A percentile compares a stretch with the other conserved stretches of the same genome.
phyloP scores from a whole-genome alignment of 2,888 invertebrate species.

The Nipponacmea schrenckii region DNA sequence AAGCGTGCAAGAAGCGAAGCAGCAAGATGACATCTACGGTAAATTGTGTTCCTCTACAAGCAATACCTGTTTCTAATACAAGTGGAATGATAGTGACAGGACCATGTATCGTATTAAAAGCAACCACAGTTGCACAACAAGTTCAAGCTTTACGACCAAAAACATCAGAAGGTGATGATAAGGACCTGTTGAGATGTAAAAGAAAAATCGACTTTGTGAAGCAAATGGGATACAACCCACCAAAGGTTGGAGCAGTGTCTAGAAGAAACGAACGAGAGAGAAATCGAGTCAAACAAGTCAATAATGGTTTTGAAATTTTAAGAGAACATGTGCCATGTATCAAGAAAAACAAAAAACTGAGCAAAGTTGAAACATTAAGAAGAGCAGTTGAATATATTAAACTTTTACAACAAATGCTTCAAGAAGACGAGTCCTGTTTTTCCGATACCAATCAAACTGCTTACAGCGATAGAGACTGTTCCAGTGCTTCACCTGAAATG shows the following conservation, averaged over 20 bases:
- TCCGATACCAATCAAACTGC: neutral
- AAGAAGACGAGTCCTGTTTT: neutral
- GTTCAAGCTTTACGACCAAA: conserved; percentile 46
- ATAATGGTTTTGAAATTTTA: conserved; percentile 62
- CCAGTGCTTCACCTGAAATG: neutral
- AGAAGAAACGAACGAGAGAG: conserved; percentile 92
- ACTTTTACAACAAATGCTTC: conserved; percentile 41
- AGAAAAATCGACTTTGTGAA: conserved; percentile 54
- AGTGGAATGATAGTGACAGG: conserved; percentile 41
- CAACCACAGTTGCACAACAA: conserved; percentile 57
- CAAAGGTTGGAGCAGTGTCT: conserved; percentile 79
- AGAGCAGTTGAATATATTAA: conserved; percentile 64
- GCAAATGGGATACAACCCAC: conserved; percentile 52
- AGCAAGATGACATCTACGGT: neutral
- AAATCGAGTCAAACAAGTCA: conserved; percentile 87
- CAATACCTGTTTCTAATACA: neutral
- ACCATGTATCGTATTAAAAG: conserved; percentile 51
- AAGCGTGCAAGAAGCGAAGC: neutral
- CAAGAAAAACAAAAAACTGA: conserved; percentile 63
- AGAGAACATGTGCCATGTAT: conserved; percentile 62
- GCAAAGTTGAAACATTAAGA: conserved; percentile 65
- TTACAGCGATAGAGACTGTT: neutral
- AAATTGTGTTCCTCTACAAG: conserved; percentile 1
- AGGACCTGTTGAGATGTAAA: conserved; percentile 59
- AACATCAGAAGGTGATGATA: conserved; percentile 28